Base-by-base conservation (phyloP, 1,140 invertebrate species). In the Drosophila baimaii region DNA sequence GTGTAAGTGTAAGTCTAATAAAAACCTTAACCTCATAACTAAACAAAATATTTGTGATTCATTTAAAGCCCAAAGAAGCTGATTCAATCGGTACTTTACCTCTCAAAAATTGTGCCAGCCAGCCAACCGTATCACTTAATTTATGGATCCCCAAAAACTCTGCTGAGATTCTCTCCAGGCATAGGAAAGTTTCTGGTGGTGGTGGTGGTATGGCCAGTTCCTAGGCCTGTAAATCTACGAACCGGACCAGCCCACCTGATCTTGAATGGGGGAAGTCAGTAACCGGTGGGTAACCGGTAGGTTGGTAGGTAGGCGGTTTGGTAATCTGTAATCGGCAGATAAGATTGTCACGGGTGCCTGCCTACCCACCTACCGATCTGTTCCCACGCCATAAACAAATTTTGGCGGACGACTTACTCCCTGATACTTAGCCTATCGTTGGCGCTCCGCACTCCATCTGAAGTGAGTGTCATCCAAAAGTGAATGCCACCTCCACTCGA, bases 381-480 rank as follows among this genome's bases (percentile, higher is more conserved):
- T 66, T 76, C 73, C 73, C 73, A 76, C 71, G 61, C 61, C 52
- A 44, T 58, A 58, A 54, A 56, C 33, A 41, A 62, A 59, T 64
- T 54, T 58, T 13, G 31, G 17, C 10, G 33, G 51, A 27, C 6
- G 19, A 3, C 33, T n/a, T 10, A 35, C 5, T 33, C 13, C 19
- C 39, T 29, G 56, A 27, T 29, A 46, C 17, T 23, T 56, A 27
- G 7, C 58, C 46, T 37, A 61, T 61, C 58, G 31, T 41, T 55
- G 43, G 37, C 23, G 33, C 25, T 72, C 47, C 65, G 21, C 47
- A 62, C 65, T 69, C 62, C 61, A 69, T 44, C 10, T 66, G n/a
- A 68, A 69, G 65, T 69, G 47, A 51, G 63, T 69, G 62, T 27
- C 65, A 66, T 69, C 61, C 65, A 43, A 17, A 51, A 17, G n/a